Evolutionary conservation across 2,113 vertebrate species (phyloP), one percentile per base, ranked within the genome.

Genomic region (Myocastor coypus): DNA sequence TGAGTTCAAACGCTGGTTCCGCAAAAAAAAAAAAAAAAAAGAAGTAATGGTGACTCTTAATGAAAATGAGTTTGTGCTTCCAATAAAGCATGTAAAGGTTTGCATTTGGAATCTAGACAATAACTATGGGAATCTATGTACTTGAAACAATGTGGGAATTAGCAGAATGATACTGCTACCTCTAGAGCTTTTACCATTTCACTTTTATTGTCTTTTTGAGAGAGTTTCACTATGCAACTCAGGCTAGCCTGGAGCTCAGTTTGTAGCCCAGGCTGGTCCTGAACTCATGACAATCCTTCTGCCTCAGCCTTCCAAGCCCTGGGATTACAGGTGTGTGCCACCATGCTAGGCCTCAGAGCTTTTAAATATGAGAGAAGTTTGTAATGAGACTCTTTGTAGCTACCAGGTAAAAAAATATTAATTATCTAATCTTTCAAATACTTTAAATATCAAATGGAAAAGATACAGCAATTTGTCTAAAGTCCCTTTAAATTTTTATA

Each of bases 51-150:
- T 63, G 52, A 57, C 61, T 73, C 32, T 91, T 91, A 82, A 75
- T 63, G 30, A 85, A 92, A 84, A 91, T 2, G 6, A 75, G 17
- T 75, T 61, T 40, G 59, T 24, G 17, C 50, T n/a, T 91, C 42
- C 87, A 94, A 89, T 69, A 46, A 64, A 24, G 14, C 66, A 4
- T 91, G 55, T 52, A 77, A 92, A 64, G 32, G 55, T 34, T 86
- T 87, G 78, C 19, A 95, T 84, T 80, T 78, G 88, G 46, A 96
- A 91, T 30, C 5, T 50, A 59, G 52, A 68, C 22, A 83, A 63
- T 81, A 80, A 73, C 14, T 6, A 61, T 37, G 20, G 55, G 24
- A 64, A 64, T 24, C 83, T 64, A 75, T 10, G 75, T 55, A 83
- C 37, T 78, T 92, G 50, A 16, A 83, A 89, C 20, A 66, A 66